Conservation (phyloP, 2,797 vertebrate genomes). For the Arnoldichthys spilopterus region DNA sequence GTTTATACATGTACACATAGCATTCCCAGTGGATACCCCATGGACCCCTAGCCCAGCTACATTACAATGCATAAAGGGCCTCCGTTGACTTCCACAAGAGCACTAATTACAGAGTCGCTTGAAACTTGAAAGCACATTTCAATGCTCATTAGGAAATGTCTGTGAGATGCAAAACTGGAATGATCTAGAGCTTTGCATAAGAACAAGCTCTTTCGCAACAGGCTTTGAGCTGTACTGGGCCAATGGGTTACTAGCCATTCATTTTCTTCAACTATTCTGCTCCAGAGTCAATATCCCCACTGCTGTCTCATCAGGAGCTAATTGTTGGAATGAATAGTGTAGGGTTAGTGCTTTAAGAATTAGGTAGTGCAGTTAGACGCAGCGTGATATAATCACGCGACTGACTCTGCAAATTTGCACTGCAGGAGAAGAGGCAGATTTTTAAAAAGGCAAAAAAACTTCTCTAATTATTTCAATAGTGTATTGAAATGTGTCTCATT, state of each 20-base stretch:
- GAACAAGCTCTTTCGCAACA: neutral
- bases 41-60: neutral
- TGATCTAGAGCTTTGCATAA: neutral
- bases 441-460: neutral
- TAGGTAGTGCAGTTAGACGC: neutral
- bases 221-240: neutral
- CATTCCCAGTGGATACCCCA: neutral
- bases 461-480: neutral
- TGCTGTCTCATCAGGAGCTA: conserved; percentile 28
- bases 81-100: neutral
- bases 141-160: conserved; percentile 12
- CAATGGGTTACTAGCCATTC: neutral
- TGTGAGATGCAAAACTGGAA: neutral
- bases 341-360: conserved; percentile 4
- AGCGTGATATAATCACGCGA: conserved; percentile 14
- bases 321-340: conserved; percentile 18
- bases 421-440: neutral
- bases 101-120: conserved; percentile 1
- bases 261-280: neutral
- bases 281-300: neutral
- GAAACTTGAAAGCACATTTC: conserved; percentile 9
- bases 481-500: no score
- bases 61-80: neutral
- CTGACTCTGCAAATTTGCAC: neutral
- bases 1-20: neutral